Base-by-base conservation (phyloP, 2,888 invertebrate species). In the Helleia helle region DNA sequence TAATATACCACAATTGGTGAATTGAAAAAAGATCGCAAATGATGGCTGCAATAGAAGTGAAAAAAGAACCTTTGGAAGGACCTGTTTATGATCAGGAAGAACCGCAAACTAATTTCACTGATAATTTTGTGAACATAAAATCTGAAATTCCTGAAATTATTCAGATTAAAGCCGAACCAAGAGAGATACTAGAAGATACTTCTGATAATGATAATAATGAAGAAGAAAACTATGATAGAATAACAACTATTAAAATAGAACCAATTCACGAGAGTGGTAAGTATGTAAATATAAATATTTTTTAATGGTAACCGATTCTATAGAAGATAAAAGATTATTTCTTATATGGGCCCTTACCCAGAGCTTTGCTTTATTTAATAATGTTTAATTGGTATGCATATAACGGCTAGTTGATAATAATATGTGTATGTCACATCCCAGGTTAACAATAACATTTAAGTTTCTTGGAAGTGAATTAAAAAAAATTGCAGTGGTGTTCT, bases 41-140 rank as follows among this genome's bases (percentile, higher is more conserved):
- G 5, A 22, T 22, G 22, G 1, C 22, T 22, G 22, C 22, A 22
- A 22, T 22, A 2, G 36, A 36, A 29, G 40, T 40, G n/a, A 46
- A 42, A 36, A 11, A 30, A 12, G 46, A 42, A 36, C 22, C 40
- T 8, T 38, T 12, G 30, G 37, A 36, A 18, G 5, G 13, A 11
- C 12, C 18, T 17, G 27, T 36, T 11, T 12, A 22, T 9, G 22
- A 24, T 2, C 3, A 34, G 9, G 2, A 11, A 6, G 11, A 17
- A 7, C 34, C 17, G 12, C 12, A 11, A 18, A 6, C 18, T 2
- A 40, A 25, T 9, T 18, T 8, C 30, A 22, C 12, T 9, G 28
- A 47, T 22, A 36, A 47, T 22, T 45, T 39, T 41, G 47, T 39
- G 3, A 28, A 17, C n/a, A 34, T 47, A 9, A 45, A 45, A 9